These are phyloP conservation scores for Parasteatoda lunata DNA, from an alignment of 2,888 invertebrate species.

Conservation along the genomic window DNA sequence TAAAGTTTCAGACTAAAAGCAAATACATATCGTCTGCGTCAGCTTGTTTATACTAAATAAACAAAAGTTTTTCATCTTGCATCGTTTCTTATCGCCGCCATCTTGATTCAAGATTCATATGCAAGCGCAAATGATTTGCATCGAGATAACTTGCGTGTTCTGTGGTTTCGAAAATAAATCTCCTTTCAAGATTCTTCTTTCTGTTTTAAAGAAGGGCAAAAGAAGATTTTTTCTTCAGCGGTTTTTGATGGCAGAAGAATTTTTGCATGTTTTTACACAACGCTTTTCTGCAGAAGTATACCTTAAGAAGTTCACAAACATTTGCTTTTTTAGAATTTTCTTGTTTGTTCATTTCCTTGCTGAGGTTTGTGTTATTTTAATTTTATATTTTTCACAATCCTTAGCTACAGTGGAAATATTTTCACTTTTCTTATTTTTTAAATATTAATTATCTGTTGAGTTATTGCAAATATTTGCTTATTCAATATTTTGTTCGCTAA, in stretches of 20 bases:
- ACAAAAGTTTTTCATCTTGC: slow-evolving; percentile 39
- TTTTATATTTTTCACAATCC: too few species aligned
- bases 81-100: slow-evolving; percentile 29
- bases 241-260: slow-evolving; percentile 24
- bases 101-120: slow-evolving; percentile 63
- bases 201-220: background rate
- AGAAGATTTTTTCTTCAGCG: slow-evolving; percentile 17
- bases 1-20: background rate
- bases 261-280: slow-evolving; percentile 23
- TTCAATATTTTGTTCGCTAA: too few species aligned
- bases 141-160: slow-evolving; percentile 59
- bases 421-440: too few species aligned
- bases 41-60: slow-evolving; percentile 63
- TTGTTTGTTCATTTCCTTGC: too few species aligned
- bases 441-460: too few species aligned
- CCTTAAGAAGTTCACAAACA: too few species aligned
- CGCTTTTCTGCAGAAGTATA: too few species aligned
- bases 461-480: too few species aligned
- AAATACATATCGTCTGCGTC: slow-evolving; percentile 46
- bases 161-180: slow-evolving; percentile 20
- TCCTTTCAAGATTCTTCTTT: slow-evolving; percentile 11
- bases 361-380: too few species aligned
- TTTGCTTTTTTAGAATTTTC: too few species aligned
- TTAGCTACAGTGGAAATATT: too few species aligned
- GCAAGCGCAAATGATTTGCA: slow-evolving; percentile 63